Conservation (phyloP, 2,888 invertebrate species). For the Apotomis turbidana region DNA sequence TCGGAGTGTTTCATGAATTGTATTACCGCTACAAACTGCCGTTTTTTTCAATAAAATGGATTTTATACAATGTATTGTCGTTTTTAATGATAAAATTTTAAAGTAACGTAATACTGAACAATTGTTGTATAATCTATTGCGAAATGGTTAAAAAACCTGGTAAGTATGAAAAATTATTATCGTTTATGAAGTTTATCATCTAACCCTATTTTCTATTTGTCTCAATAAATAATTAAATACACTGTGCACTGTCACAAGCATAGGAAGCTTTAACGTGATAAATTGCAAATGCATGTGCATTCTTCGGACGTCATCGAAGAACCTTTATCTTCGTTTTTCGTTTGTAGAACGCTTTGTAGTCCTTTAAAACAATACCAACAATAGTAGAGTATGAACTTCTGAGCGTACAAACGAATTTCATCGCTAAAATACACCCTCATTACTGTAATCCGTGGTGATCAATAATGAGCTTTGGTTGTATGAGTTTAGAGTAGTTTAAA, state of each 20-base stretch:
- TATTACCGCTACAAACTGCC: conserved; percentile 1
- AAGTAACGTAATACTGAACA: neutral
- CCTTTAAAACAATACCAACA: conserved; percentile 66
- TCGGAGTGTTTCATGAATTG: conserved; percentile 10
- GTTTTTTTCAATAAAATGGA: conserved; percentile 21
- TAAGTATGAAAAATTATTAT: no score
- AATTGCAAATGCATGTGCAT: conserved; percentile 52
- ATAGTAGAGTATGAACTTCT: conserved; percentile 69
- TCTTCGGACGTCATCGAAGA: conserved; percentile 53
- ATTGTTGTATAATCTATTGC: no score
- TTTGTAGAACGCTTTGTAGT: conserved; percentile 59
- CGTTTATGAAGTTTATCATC: no score
- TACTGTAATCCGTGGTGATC: conserved; percentile 42
- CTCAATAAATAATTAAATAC: no score
- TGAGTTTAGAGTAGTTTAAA: conserved; percentile 36
- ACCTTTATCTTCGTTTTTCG: conserved; percentile 58
- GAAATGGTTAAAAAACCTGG: no score
- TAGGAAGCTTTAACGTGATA: conserved; percentile 38
- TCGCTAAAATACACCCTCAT: conserved; percentile 56
- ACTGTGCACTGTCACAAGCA: neutral
- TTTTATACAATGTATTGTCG: conserved; percentile 15
- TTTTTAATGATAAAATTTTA: neutral
- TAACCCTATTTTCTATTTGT: no score
- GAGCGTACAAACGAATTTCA: conserved; percentile 75
- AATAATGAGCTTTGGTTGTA: conserved; percentile 49